Evolutionary conservation across 2,888 invertebrate species (phyloP).

Genomic region (Chorisops tibialis): DNA sequence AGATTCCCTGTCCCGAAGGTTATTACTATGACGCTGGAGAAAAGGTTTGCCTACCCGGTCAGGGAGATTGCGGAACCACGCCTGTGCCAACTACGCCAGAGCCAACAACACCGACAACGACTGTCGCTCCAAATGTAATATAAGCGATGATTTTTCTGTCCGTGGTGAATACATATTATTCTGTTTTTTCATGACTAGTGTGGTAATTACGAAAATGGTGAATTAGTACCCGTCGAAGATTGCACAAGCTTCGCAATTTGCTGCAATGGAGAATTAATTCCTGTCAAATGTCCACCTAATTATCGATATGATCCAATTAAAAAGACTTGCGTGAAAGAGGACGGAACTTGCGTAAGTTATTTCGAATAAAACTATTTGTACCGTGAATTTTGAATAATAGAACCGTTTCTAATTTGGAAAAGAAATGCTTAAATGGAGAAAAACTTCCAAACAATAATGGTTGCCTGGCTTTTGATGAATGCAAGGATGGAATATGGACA

Average conservation of each 20-base stretch:
- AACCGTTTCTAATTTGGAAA: no score
- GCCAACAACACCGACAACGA: no score
- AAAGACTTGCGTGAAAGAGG: not conserved
- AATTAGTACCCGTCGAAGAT: not conserved
- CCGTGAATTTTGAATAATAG: no score
- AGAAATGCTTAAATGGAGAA: not conserved
- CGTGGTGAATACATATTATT: not conserved
- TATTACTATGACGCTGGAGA: not conserved
- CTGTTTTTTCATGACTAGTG: not conserved
- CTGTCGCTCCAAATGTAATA: not conserved
- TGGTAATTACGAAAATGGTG: not conserved
- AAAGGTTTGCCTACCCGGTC: not conserved
- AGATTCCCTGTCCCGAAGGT: not conserved
- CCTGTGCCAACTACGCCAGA: no score
- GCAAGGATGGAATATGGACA: not conserved
- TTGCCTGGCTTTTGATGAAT: slow-evolving; percentile 24
- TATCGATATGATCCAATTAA: no score
- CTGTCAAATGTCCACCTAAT: no score
- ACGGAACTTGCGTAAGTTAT: not conserved
- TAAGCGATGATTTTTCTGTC: no score
- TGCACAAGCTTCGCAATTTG: not conserved
- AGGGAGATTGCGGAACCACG: not conserved
- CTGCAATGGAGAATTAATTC: no score
- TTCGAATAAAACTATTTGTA: no score
- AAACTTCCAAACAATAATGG: slow-evolving; percentile 1